phyloP scores from a whole-genome alignment of 1,140 invertebrate genomes.

The Eubasilissa regina region DNA sequence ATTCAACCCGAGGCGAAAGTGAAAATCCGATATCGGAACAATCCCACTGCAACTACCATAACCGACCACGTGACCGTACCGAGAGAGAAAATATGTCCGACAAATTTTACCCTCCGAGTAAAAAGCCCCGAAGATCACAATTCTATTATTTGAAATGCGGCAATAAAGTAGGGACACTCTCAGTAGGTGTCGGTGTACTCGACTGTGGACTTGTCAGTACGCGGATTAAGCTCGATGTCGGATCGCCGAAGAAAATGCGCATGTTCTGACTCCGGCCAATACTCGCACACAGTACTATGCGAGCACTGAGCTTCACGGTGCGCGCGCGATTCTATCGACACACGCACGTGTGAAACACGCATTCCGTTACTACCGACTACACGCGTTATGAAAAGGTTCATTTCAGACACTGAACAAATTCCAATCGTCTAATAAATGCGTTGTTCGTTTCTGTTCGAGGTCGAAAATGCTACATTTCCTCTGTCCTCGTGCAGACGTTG shows the following conservation, averaged over 20 bases:
- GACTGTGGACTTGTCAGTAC: background rate
- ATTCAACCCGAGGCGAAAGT: conserved; percentile 60
- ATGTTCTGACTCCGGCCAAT: conserved; percentile 16
- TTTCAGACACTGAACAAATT: background rate
- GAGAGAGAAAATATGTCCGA: background rate
- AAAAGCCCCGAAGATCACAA: background rate
- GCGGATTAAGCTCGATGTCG: conserved; percentile 19
- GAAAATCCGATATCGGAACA: conserved; percentile 60
- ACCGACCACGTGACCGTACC: conserved; percentile 36
- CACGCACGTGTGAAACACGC: conserved; percentile 35
- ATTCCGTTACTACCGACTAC: conserved; percentile 17
- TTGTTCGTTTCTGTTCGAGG: background rate
- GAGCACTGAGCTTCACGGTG: conserved; percentile 8
- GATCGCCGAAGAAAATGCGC: conserved; percentile 33
- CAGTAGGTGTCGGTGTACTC: background rate
- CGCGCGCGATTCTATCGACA: conserved; percentile 38
- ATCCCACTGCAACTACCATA: conserved; percentile 46
- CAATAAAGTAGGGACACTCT: conserved; percentile 5
- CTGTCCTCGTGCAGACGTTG: background rate
- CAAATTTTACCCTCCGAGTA: conserved; percentile 1
- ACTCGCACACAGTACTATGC: conserved; percentile 10
- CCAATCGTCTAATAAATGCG: conserved; percentile 2
- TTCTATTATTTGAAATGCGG: background rate
- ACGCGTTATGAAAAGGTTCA: background rate
- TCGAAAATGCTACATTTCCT: background rate